Conservation (phyloP, 2,113 vertebrate species). For the Notothenia coriiceps region DNA sequence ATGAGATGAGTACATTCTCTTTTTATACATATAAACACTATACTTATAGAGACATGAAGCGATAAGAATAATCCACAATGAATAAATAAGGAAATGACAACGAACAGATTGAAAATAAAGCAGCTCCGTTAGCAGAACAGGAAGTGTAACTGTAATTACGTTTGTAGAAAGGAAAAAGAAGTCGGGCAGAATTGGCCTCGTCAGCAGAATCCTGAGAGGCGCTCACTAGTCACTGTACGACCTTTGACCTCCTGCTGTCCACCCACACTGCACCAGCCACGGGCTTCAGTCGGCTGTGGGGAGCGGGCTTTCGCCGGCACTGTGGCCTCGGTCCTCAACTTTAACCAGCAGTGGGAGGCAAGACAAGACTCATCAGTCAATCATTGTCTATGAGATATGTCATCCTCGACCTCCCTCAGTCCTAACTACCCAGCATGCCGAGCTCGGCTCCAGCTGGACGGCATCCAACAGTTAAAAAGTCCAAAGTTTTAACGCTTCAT, state of each 20-base stretch:
- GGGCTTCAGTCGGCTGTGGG: conserved; percentile 1
- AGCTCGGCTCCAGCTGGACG: conserved; percentile 44
- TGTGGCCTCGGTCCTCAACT: conserved; percentile 44
- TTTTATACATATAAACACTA: neutral
- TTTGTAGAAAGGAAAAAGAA: conserved; percentile 63
- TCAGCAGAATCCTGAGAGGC: conserved; percentile 72
- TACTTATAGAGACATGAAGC: neutral
- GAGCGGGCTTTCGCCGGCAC: neutral
- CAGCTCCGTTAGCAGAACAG: neutral
- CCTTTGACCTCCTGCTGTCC: conserved; percentile 72
- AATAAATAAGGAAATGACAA: neutral
- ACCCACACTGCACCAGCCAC: conserved; percentile 24
- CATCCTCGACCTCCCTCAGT: conserved; percentile 33
- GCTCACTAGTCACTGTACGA: conserved; percentile 74
- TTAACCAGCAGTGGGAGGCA: conserved; percentile 53
- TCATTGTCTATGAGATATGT: conserved; percentile 54
- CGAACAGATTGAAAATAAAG: neutral
- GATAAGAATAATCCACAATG: neutral
- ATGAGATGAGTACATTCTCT: neutral
- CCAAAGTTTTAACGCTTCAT: conserved; percentile 3
- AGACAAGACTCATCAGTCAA: conserved; percentile 70
- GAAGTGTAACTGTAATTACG: conserved; percentile 62
- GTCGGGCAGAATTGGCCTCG: conserved; percentile 44
- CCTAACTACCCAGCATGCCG: conserved; percentile 55
- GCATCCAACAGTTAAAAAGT: conserved; percentile 45